Conservation (phyloP, 2,113 vertebrate genomes). For the Amphilophus citrinellus region DNA sequence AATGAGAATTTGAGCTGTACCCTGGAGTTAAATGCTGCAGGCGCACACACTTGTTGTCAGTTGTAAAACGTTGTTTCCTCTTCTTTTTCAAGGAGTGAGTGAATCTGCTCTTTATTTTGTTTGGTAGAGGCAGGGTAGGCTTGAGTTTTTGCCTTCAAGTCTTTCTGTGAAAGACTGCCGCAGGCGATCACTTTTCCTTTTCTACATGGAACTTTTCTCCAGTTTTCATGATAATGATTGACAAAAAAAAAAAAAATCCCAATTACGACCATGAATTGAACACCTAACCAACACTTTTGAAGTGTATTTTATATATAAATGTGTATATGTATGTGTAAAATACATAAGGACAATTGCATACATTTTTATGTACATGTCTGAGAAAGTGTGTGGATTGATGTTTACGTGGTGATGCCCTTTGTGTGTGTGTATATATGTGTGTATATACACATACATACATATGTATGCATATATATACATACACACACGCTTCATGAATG, state of each 20-base stretch:
- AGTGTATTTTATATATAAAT: conserved; percentile 83
- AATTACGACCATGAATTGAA: conserved; percentile 68
- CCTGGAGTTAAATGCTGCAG: conserved; percentile 44
- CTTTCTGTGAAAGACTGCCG: conserved; percentile 96
- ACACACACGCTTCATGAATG: conserved; percentile 81
- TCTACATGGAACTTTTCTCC: conserved; percentile 70
- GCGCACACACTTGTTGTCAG: conserved; percentile 54
- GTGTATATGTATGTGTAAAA: conserved; percentile 78
- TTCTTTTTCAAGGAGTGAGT: conserved; percentile 28
- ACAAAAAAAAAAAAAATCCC: conserved; percentile 39
- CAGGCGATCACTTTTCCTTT: conserved; percentile 76
- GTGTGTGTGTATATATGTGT: no score
- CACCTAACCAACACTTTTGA: conserved; percentile 80
- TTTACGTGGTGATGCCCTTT: conserved; percentile 68
- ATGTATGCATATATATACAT: neutral
- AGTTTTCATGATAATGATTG: conserved; percentile 79
- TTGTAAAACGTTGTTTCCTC: conserved; percentile 25
- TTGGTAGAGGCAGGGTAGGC: conserved; percentile 78
- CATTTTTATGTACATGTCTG: conserved; percentile 80
- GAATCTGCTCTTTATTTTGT: conserved; percentile 51
- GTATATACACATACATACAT: no score
- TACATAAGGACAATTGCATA: conserved; percentile 74
- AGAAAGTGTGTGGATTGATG: conserved; percentile 76
- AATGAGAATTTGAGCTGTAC: conserved; percentile 5
- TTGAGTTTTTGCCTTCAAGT: conserved; percentile 84